Conservation (phyloP, 2,113 vertebrate genomes). For the Pangasianodon hypophthalmus region DNA sequence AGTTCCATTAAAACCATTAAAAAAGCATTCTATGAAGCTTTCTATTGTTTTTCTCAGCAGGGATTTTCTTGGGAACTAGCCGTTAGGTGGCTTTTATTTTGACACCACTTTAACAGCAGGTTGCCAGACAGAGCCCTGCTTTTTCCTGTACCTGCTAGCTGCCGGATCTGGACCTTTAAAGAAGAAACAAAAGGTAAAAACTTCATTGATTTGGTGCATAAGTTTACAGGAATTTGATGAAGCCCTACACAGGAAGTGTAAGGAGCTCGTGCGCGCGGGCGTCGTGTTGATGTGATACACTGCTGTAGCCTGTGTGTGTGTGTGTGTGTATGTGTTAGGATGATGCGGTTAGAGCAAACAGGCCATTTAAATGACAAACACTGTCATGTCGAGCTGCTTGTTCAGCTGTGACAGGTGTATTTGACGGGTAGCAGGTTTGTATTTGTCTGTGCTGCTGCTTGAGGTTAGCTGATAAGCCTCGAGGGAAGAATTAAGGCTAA, state of each 20-base stretch:
- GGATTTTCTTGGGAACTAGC: too few species aligned
- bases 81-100: slow-evolving; percentile 47
- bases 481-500: background rate
- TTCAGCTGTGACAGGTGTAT: background rate
- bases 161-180: slow-evolving; percentile 45
- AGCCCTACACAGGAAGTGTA: background rate
- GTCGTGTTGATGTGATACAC: background rate
- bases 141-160: slow-evolving; percentile 49
- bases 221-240: slow-evolving; percentile 2
- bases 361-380: slow-evolving; percentile 24
- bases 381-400: background rate
- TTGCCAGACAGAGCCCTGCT: slow-evolving; percentile 50
- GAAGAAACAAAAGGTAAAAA: slow-evolving; percentile 62
- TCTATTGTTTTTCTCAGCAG: too few species aligned
- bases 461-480: slow-evolving; percentile 4
- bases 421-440: background rate
- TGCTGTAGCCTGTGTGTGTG: background rate
- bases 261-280: background rate
- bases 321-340: background rate
- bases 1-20: too few species aligned
- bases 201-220: slow-evolving; percentile 25
- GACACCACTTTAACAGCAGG: slow-evolving; percentile 18
- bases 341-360: background rate
- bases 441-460: background rate
- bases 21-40: too few species aligned